Percentiles rank a stretch among this genome's conserved stretches.
Conservation (phyloP, 2,888 invertebrate genomes). For the Eupithecia insigniata region DNA sequence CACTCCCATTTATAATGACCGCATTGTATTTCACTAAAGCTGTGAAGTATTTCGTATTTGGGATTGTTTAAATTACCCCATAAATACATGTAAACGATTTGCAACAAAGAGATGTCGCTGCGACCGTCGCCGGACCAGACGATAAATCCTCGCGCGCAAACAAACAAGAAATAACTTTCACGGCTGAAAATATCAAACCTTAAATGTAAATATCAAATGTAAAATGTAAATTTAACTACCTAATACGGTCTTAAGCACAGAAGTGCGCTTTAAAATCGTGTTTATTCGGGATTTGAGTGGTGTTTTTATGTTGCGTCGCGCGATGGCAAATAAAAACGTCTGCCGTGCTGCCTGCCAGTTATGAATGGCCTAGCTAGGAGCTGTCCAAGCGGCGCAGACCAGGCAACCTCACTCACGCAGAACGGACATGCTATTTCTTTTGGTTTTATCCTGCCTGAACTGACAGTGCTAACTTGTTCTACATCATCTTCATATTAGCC, state of each 20-base stretch:
- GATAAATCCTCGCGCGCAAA: conserved; percentile 71
- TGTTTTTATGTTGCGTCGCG: conserved; percentile 78
- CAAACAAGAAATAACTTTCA: conserved; percentile 76
- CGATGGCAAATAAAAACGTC: conserved; percentile 80
- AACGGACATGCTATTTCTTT: too few relatives aligned
- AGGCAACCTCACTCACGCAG: conserved; percentile 13
- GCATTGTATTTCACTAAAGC: conserved; percentile 62
- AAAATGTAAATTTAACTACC: conserved; percentile 83
- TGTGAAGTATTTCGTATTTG: conserved; percentile 70
- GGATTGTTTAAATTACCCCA: conserved; percentile 74
- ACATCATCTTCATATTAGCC: too few relatives aligned
- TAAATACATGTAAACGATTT: conserved; percentile 75
- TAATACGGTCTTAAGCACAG: conserved; percentile 76
- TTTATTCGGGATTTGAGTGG: conserved; percentile 79
- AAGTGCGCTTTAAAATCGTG: conserved; percentile 74
- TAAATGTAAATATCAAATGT: conserved; percentile 80
- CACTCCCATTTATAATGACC: conserved; percentile 57
- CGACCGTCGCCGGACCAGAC: conserved; percentile 58
- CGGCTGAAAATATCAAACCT: conserved; percentile 81
- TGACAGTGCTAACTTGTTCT: too few relatives aligned
- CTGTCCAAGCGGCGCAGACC: conserved; percentile 60
- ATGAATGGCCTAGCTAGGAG: conserved; percentile 75
- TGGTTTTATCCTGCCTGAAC: too few relatives aligned
- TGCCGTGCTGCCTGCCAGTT: conserved; percentile 65
- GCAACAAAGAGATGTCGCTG: conserved; percentile 71